A percentile compares a stretch with the other conserved stretches of the same genome.
These are phyloP conservation scores for Sparidentex hasta DNA, from an alignment of 2,797 vertebrate species.

Conservation along the genomic window DNA sequence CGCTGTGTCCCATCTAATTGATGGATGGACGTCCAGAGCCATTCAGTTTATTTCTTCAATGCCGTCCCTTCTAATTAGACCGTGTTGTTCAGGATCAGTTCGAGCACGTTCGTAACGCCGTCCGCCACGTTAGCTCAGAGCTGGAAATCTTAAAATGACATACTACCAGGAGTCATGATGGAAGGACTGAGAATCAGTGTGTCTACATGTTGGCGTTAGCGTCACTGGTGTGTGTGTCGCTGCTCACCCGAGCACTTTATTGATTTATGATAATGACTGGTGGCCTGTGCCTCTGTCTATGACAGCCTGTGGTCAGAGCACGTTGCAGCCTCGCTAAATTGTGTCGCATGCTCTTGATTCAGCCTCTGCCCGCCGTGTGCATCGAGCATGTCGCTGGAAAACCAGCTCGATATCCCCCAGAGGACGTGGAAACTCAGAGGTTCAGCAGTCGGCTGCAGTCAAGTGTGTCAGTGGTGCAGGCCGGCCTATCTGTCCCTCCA, in stretches of 20 bases:
- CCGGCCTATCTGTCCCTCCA: conserved; percentile 43
- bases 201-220: not conserved
- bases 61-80: conserved; percentile 33
- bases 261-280: conserved; percentile 82
- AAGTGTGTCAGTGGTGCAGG: conserved; percentile 52
- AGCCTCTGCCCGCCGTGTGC: conserved; percentile 3
- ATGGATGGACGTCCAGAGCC: conserved; percentile 51
- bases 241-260: conserved; percentile 62
- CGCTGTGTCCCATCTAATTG: conserved; percentile 47
- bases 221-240: conserved; percentile 16
- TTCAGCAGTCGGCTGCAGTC: conserved; percentile 53
- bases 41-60: conserved; percentile 33
- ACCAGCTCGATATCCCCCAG: conserved; percentile 61
- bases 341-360: conserved; percentile 64
- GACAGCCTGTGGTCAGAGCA: conserved; percentile 64
- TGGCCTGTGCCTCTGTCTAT: conserved; percentile 40
- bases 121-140: conserved; percentile 15
- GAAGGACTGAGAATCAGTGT: conserved; percentile 18
- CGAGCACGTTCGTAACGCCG: conserved; percentile 36
- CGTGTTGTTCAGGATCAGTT: conserved; percentile 8
- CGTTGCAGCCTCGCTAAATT: conserved; percentile 64
- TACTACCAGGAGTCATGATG: not conserved
- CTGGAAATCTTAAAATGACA: not conserved
- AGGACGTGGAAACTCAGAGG: conserved; percentile 63
- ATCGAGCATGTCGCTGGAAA: conserved; percentile 71